Evolutionary conservation across 2,888 invertebrate genomes (phyloP).

Genomic region (Luffia ferchaultella): DNA sequence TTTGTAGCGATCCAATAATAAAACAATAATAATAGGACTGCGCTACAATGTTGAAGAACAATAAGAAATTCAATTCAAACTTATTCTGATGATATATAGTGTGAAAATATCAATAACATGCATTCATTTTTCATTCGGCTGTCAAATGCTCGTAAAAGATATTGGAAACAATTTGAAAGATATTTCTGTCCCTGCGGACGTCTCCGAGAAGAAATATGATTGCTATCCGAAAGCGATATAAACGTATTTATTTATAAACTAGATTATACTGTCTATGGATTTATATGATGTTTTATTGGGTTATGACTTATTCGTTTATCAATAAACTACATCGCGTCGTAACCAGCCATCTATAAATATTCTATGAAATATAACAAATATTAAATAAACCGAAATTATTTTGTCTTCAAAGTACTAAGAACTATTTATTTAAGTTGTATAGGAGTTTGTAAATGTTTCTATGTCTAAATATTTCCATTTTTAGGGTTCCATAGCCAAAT

Average conservation of each 20-base stretch:
- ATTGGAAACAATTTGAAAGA: slow-evolving; percentile 58
- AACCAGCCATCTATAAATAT: no score
- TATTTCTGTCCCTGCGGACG: slow-evolving; percentile 39
- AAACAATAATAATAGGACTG: no score
- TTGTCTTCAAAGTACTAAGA: no score
- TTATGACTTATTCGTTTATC: not conserved
- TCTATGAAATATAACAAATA: no score
- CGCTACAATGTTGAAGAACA: no score
- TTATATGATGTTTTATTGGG: not conserved
- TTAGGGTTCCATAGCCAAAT: no score
- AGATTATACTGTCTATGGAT: not conserved
- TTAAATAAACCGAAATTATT: no score
- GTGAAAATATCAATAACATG: slow-evolving; percentile 33
- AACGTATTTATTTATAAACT: not conserved
- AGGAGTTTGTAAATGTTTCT: no score
- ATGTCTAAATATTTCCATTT: no score
- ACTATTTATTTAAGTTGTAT: no score
- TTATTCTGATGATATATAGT: not conserved
- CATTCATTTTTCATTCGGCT: slow-evolving; percentile 48
- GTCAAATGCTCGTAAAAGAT: slow-evolving; percentile 56
- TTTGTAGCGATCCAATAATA: no score
- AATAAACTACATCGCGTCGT: no score
- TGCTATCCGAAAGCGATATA: not conserved
- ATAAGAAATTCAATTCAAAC: not conserved
- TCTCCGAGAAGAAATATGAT: slow-evolving; percentile 31